Percentiles rank a stretch among this genome's conserved stretches.
These are phyloP conservation scores for Chironomus striatipennis DNA, from an alignment of 1,140 invertebrate species.

Conservation along the genomic window DNA sequence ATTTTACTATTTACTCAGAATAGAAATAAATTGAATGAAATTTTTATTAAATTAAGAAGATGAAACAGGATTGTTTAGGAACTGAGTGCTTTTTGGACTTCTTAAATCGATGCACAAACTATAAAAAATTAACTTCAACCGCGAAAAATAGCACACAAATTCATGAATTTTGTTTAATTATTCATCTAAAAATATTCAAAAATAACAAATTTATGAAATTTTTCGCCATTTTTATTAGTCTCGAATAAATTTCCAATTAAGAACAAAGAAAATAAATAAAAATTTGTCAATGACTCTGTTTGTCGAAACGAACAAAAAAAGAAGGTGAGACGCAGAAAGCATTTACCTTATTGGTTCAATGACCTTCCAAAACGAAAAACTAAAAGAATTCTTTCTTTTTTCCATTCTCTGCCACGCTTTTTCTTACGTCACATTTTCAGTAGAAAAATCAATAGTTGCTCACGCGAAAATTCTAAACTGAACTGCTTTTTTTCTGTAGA, in stretches of 20 bases:
- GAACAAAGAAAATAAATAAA: neutral
- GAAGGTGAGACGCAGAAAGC: neutral
- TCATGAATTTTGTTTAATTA: too few species aligned
- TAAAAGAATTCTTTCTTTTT: neutral
- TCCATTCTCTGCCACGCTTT: neutral
- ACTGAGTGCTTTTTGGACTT: too few species aligned
- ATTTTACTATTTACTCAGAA: too few species aligned
- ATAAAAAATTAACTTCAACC: too few species aligned
- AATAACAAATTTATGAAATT: too few species aligned
- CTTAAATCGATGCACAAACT: too few species aligned
- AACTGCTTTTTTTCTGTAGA: neutral
- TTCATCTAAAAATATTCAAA: too few species aligned
- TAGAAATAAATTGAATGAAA: too few species aligned
- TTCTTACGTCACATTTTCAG: constrained; percentile 2
- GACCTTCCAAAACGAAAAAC: neutral
- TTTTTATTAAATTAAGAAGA: too few species aligned
- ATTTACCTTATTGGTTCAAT: neutral
- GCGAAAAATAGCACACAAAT: too few species aligned
- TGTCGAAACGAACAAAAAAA: neutral
- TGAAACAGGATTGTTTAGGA: too few species aligned
- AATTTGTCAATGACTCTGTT: neutral
- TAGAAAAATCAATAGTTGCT: neutral
- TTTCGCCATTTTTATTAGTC: neutral
- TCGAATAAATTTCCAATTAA: neutral
- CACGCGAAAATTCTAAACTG: neutral